phyloP scores from a whole-genome alignment of 35 echinoderm and acorn worm genomes.

The Heliocidaris erythrogramma region DNA sequence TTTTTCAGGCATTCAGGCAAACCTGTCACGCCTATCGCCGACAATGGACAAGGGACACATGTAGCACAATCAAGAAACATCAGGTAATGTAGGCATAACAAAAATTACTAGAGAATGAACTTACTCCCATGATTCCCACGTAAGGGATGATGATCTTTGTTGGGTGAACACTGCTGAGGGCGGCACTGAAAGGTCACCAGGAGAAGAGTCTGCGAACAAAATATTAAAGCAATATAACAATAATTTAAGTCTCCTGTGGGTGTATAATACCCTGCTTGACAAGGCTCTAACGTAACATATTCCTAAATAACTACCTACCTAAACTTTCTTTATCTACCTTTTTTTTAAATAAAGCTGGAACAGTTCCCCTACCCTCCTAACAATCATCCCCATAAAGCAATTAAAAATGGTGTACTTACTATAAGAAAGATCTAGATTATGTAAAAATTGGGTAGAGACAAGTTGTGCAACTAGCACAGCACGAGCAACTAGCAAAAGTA shows the following conservation, averaged over 20 bases:
- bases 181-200: not conserved
- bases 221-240: not conserved
- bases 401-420: no score
- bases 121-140: slow-evolving; percentile 43
- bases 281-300: not conserved
- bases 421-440: no score
- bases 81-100: not conserved
- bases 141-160: slow-evolving; percentile 19
- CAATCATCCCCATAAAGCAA: no score
- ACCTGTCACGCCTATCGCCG: no score
- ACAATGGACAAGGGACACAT: not conserved
- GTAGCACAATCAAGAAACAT: not conserved
- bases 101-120: not conserved
- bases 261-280: not conserved
- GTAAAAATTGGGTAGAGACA: no score
- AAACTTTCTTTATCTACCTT: no score
- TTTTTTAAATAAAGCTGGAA: no score
- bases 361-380: no score
- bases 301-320: not conserved
- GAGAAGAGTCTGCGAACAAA: not conserved
- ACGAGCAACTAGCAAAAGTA: no score
- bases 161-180: not conserved
- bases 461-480: no score
- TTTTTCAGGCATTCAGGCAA: no score
- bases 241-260: not conserved